Evolutionary conservation across 2,797 vertebrate genomes (phyloP), one percentile per base, ranked within the genome.

Genomic region (Sphaeramia orbicularis): DNA sequence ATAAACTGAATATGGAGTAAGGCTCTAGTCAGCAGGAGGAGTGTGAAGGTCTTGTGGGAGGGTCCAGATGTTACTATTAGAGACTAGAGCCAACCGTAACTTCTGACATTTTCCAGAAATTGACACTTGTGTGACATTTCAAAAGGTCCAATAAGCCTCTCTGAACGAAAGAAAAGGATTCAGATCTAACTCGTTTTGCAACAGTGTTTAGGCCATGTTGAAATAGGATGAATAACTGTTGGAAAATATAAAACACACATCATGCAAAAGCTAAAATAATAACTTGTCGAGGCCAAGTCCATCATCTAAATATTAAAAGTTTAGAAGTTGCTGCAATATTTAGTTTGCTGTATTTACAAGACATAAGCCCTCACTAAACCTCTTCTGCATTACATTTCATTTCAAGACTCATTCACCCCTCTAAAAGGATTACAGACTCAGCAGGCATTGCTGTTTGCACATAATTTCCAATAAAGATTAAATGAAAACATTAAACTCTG

Each of bases 31-130:
- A 84, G 51, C 76, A 66, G 66, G 36, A 41, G 0, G 45, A 19
- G 82, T 85, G 88, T 83, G 74, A 90, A 81, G 75, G 74, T 77
- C 80, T 64, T 62, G 86, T 89, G 78, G 88, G 89, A 84, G 87
- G 78, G 75, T 81, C 76, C 81, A 83, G 85, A 89, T 89, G 89
- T 91, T 84, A 71, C 67, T 27, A 63, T 70, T 65, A 76, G 30
- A 86, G 52, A 68, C 42, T 19, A 0, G 0, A 54, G 58, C 14
- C 12, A 35, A 32, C 59, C 15, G 18, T 38, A 51, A 0, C 37
- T 27, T 37, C 24, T 81, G 78, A 70, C 80, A 85, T 85, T 85
- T 80, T 78, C 45, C 12, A 13, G 13, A 52, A n/a, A 61, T 0
- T 19, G 10, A 49, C 40, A 38, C 44, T 54, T 38, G 12, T 24